Base-by-base conservation (phyloP, 2,113 vertebrate genomes). In the Pelusios castaneus region DNA sequence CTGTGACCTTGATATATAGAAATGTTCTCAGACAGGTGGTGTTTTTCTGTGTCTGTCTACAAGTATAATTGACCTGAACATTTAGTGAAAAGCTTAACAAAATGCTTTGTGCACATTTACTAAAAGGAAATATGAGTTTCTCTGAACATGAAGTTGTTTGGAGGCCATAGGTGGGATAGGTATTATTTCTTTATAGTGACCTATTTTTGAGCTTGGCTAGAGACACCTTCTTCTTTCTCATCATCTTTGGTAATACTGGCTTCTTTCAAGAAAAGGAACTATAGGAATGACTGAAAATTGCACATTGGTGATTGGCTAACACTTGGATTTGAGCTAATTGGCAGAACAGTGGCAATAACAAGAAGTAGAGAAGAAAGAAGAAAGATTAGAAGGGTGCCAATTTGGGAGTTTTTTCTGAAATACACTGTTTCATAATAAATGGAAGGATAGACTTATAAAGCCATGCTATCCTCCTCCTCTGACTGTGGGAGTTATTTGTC, bases 1-100 rank as follows among this genome's bases (percentile, higher is more conserved):
- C 31, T 82, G 78, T 80, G 58, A 92, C 88, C 87, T 8, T 2
- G 4, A 19, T 75, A 95, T 87, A 92, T 87, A 78, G 67, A 96
- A 91, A 25, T 84, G 10, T 31, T 95, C 49, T 91, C 75, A 73
- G 54, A 55, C 77, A 82, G 27, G 5, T 12, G 54, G 3, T 80
- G n/a, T 10, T 87, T 89, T 52, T 34, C 25, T 80, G 1, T 55
- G 51, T 80, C 55, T 87, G 51, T 78, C 55, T 87, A 43, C 55
- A 80, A 88, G n/a, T n/a, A 91, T 89, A 70, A 60, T 41, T 12
- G 43, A 73, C 13, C 81, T 31, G 10, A 90, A 75, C 84, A 52
- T 70, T 76, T 10, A 83, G 12, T 77, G 24, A 92, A 84, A 4
- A 0, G 0, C 9, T 5, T 58, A 22, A 1, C 60, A 8, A 41